Conservation (phyloP, 2,797 vertebrate species). For the Parauchenoglanis ngamensis region DNA sequence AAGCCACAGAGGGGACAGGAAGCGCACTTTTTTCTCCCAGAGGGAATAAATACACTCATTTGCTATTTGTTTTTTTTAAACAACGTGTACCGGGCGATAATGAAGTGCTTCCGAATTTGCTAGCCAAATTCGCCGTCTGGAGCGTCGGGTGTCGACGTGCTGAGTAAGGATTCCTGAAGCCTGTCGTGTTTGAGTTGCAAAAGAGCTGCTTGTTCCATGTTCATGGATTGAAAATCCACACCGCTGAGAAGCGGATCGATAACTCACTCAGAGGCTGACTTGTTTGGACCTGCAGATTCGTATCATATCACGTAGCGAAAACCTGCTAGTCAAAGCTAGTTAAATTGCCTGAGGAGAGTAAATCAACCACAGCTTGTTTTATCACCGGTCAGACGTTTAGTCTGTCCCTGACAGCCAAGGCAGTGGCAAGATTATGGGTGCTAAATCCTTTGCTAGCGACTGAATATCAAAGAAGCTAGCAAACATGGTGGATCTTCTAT, state of each 20-base stretch:
- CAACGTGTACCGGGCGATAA: neutral
- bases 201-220: neutral
- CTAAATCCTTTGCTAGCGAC: conserved; percentile 6
- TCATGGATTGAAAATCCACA: conserved; percentile 8
- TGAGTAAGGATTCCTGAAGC: conserved; percentile 1
- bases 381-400: neutral
- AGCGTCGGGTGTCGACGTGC: neutral
- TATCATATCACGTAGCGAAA: neutral
- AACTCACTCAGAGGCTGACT: neutral
- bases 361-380: neutral
- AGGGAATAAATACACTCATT: neutral
- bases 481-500: neutral
- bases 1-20: conserved; percentile 5
- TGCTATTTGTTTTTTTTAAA: neutral
- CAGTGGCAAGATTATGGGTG: neutral
- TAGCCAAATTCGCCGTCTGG: neutral
- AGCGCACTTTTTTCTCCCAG: neutral
- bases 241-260: conserved; percentile 1
- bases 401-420: neutral
- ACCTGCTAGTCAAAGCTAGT: conserved; percentile 21
- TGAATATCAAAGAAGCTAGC: neutral
- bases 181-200: neutral
- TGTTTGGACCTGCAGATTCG: neutral
- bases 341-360: neutral
- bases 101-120: neutral